phyloP scores from a whole-genome alignment of 2,797 vertebrate genomes.

The Macrochelys suwanniensis region DNA sequence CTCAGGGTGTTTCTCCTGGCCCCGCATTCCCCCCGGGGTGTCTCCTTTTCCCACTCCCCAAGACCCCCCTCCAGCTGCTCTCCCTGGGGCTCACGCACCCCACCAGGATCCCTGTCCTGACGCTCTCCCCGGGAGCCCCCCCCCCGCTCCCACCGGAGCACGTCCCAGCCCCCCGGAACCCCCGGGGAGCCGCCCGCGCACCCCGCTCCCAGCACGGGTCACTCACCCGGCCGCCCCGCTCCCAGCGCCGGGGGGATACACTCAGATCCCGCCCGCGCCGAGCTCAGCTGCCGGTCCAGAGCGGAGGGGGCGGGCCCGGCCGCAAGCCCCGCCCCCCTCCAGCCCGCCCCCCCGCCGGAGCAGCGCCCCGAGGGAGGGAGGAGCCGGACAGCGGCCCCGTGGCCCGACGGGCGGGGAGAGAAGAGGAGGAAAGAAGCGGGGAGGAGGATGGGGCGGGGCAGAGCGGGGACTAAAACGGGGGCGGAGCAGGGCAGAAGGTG shows the following conservation, averaged over 20 bases:
- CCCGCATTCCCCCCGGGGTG: background rate
- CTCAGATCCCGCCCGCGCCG: background rate
- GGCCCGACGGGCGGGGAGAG: too few species aligned
- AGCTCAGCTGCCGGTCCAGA: background rate
- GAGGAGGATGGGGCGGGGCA: background rate
- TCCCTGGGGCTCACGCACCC: background rate
- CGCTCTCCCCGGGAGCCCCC: background rate
- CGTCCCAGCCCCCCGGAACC: accelerated
- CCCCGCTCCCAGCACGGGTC: background rate
- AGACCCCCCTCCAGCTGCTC: background rate
- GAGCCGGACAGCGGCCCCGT: too few species aligned
- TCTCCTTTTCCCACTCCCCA: background rate
- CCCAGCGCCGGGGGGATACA: background rate
- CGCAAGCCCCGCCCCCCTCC: background rate
- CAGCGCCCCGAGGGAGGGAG: background rate
- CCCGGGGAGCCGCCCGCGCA: background rate
- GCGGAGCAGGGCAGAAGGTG: background rate
- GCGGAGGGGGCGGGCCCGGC: background rate
- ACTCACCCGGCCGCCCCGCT: background rate
- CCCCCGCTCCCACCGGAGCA: background rate
- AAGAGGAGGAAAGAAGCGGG: too few species aligned
- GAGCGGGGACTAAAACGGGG: too few species aligned
- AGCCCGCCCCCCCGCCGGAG: background rate
- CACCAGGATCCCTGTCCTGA: background rate
- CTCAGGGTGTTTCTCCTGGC: background rate